A percentile compares a stretch with the other conserved stretches of the same genome.
phyloP scores from a whole-genome alignment of 2,113 vertebrate genomes.

The Alexandromys fortis region DNA sequence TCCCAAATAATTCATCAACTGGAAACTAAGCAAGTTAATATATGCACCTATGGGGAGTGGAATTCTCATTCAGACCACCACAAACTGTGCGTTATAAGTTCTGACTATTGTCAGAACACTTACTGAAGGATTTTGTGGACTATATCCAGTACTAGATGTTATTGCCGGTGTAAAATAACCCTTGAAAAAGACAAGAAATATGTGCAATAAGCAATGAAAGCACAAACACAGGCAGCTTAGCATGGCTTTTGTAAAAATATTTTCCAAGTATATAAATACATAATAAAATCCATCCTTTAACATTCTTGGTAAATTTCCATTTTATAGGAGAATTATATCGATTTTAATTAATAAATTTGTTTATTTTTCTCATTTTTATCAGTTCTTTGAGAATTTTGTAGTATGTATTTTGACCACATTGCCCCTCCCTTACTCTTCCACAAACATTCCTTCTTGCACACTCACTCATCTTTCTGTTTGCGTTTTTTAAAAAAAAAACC shows the following conservation, averaged over 20 bases:
- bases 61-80: not conserved
- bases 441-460: not conserved
- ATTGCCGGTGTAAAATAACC: not conserved
- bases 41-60: not conserved
- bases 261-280: not conserved
- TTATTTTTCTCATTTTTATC: conserved; percentile 35
- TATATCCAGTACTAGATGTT: not conserved
- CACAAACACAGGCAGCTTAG: not conserved
- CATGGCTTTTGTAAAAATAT: conserved; percentile 36
- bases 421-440: no score
- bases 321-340: not conserved
- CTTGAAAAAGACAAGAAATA: not conserved
- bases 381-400: not conserved
- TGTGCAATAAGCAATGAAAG: not conserved
- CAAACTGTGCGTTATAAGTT: conserved; percentile 9
- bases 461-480: not conserved
- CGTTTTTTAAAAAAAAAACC: not conserved
- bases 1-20: not conserved
- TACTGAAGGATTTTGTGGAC: not conserved
- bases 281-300: not conserved
- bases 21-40: not conserved
- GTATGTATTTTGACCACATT: not conserved
- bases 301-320: conserved; percentile 18
- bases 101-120: not conserved
- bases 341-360: conserved; percentile 3